Evolutionary conservation across 2,888 invertebrate species (phyloP).

Genomic region (Dastarcus helophoroides): DNA sequence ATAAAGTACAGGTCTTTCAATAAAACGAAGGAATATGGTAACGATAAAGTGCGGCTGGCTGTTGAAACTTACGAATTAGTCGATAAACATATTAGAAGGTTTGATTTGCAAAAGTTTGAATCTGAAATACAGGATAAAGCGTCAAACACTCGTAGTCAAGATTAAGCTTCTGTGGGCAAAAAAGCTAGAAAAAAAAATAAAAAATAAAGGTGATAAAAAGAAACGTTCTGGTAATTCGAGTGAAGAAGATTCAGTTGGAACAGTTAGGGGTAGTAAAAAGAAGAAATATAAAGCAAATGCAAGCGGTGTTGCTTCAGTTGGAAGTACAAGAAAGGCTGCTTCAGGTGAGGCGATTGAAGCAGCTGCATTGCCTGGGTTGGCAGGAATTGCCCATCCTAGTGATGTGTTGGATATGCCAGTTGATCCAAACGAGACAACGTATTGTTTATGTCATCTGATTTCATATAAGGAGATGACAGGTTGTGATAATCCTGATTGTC

Average conservation of each 20-base stretch:
- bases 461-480: constrained; percentile 97
- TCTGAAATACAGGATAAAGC: constrained; percentile 94
- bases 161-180: constrained; percentile 49
- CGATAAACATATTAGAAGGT: constrained; percentile 90
- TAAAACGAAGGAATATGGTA: constrained; percentile 91
- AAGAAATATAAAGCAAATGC: constrained; percentile 46
- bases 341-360: constrained; percentile 36
- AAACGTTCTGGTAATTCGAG: constrained; percentile 41
- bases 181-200: constrained; percentile 61
- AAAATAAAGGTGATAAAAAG: constrained; percentile 54
- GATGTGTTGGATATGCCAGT: constrained; percentile 86
- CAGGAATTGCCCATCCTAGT: constrained; percentile 68
- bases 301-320: constrained; percentile 25
- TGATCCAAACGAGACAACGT: constrained; percentile 97
- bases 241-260: constrained; percentile 39
- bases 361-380: constrained; percentile 39
- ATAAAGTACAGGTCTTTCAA: constrained; percentile 79
- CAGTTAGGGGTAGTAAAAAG: constrained; percentile 38
- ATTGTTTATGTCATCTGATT: constrained; percentile 94
- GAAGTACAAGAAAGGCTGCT: constrained; percentile 29
- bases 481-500: constrained; percentile 86
- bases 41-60: constrained; percentile 94
- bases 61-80: constrained; percentile 98
- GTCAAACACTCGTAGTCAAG: constrained; percentile 59
- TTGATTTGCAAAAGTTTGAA: constrained; percentile 93